These are phyloP conservation scores for Tauraco hartlaubi DNA, from an alignment of 2,797 vertebrate species.

Conservation along the genomic window DNA sequence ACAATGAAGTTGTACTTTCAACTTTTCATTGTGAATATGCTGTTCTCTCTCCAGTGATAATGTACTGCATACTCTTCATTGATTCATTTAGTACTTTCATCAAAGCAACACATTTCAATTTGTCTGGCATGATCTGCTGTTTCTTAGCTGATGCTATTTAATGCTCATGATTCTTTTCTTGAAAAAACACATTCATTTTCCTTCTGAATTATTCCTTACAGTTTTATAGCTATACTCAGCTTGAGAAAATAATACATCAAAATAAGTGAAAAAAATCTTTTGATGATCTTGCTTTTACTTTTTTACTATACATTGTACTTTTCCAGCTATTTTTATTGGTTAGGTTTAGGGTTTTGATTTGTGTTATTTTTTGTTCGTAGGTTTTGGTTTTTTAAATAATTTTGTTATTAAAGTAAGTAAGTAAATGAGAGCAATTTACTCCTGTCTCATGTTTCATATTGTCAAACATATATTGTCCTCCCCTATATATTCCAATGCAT, in stretches of 20 bases:
- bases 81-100: background rate
- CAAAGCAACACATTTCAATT: background rate
- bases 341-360: background rate
- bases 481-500: background rate
- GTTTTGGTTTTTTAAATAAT: background rate
- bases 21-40: background rate
- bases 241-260: background rate
- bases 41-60: background rate
- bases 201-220: background rate
- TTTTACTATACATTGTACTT: background rate
- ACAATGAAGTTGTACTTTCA: background rate
- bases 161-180: background rate
- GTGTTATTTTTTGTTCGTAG: background rate
- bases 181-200: background rate
- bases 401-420: background rate
- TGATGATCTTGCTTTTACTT: background rate
- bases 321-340: background rate
- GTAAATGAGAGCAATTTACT: background rate
- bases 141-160: background rate
- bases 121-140: background rate
- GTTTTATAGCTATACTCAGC: background rate
- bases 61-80: background rate
- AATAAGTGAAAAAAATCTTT: background rate
- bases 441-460: background rate
- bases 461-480: background rate